Percentiles rank a stretch among this genome's conserved stretches.
phyloP scores from a whole-genome alignment of 2,888 invertebrate genomes.

The Cremastinae sp. region DNA sequence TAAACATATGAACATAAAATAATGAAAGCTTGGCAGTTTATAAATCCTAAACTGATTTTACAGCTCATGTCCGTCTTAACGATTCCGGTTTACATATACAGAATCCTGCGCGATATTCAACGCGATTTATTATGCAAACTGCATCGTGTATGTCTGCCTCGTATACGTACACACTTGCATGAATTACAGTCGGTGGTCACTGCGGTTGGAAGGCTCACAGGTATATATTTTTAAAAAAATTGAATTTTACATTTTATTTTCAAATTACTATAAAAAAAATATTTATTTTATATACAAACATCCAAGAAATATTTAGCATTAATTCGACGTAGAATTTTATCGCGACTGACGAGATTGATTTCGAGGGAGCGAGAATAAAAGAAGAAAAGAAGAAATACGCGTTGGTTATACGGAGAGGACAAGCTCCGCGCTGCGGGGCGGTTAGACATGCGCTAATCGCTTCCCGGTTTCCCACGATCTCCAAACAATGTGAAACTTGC shows the following conservation, averaged over 20 bases:
- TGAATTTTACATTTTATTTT: background rate
- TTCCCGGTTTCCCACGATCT: constrained; percentile 76
- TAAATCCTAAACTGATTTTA: no score
- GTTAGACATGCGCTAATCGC: constrained; percentile 68
- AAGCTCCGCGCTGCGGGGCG: constrained; percentile 15
- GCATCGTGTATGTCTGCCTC: background rate
- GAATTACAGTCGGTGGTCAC: constrained; percentile 1
- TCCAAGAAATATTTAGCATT: no score
- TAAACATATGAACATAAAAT: no score
- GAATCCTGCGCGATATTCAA: background rate
- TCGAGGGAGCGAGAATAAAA: no score
- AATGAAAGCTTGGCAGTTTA: no score
- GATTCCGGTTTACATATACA: background rate
- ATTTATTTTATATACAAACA: no score
- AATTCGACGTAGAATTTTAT: no score
- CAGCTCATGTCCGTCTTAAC: no score
- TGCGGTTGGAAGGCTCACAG: background rate
- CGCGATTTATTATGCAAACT: constrained; percentile 6
- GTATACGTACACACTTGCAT: background rate
- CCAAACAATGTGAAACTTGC: constrained; percentile 72
- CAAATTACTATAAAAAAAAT: no score
- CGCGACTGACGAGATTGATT: no score
- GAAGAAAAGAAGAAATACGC: background rate
- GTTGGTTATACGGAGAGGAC: background rate
- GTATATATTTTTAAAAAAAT: background rate